Percentiles rank a stretch among this genome's conserved stretches.
These are phyloP conservation scores for Nebria salina DNA, from an alignment of 2,888 invertebrate species.

Conservation along the genomic window DNA sequence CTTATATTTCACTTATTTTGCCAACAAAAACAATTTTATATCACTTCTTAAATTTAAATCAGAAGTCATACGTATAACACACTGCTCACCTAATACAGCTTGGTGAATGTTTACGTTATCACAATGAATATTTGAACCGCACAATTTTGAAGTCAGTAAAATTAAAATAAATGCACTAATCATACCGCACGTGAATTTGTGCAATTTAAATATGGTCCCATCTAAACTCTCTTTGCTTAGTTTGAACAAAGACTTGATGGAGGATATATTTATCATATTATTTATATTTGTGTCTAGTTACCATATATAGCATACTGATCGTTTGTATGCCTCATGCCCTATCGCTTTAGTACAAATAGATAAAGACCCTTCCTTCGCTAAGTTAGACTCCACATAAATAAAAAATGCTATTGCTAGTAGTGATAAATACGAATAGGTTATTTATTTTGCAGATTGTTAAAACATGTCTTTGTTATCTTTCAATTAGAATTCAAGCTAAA, in stretches of 20 bases:
- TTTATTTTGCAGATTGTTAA: too few species aligned
- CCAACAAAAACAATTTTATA: too few species aligned
- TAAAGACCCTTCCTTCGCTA: neutral
- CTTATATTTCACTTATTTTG: too few species aligned
- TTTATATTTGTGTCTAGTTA: neutral
- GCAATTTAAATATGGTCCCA: slow-evolving; percentile 34
- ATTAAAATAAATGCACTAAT: slow-evolving; percentile 31
- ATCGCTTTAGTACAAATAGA: neutral
- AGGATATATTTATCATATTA: neutral
- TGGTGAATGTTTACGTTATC: slow-evolving; percentile 43
- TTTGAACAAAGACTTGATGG: slow-evolving; percentile 32
- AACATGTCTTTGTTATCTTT: too few species aligned
- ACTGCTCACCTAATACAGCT: slow-evolving; percentile 41
- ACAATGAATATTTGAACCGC: slow-evolving; percentile 46
- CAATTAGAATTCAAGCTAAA: too few species aligned
- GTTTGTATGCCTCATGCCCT: too few species aligned
- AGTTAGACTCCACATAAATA: neutral
- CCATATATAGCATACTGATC: neutral
- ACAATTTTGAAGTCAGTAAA: slow-evolving; percentile 44
- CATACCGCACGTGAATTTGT: slow-evolving; percentile 44
- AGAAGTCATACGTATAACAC: neutral
- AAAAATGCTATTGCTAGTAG: neutral
- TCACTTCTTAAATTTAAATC: neutral
- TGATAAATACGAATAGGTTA: too few species aligned
- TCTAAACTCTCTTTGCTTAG: slow-evolving; percentile 31